These are phyloP conservation scores for Orthosia gothica DNA, from an alignment of 2,888 invertebrate genomes.

Conservation along the genomic window DNA sequence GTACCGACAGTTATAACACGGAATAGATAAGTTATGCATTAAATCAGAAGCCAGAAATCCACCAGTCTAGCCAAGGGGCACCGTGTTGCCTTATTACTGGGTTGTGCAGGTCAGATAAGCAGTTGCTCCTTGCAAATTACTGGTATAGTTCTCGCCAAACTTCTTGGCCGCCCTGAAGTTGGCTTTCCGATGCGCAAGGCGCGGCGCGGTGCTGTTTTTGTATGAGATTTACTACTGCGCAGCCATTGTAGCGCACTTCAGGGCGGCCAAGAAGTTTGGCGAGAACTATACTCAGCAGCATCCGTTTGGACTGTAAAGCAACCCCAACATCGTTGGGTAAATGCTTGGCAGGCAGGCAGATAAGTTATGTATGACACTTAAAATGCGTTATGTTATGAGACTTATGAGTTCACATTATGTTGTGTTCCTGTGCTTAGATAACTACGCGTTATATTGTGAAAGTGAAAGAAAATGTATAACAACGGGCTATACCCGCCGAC, in stretches of 20 bases:
- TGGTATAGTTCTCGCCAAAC: too few relatives aligned
- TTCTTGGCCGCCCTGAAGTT: too few relatives aligned
- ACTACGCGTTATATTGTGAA: constrained; percentile 27
- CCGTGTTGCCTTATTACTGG: neutral
- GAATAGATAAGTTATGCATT: neutral
- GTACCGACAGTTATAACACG: neutral
- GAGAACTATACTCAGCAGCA: too few relatives aligned
- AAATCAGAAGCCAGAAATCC: neutral
- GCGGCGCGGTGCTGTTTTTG: too few relatives aligned
- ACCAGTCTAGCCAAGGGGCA: neutral
- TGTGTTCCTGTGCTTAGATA: constrained; percentile 17
- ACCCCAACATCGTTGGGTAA: neutral
- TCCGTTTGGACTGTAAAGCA: neutral
- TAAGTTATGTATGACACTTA: neutral
- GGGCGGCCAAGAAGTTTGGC: too few relatives aligned
- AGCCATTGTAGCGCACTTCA: too few relatives aligned
- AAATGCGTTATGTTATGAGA: neutral
- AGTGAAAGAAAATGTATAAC: constrained; percentile 26
- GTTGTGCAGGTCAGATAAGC: neutral
- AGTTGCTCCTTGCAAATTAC: neutral
- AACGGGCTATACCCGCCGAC: constrained; percentile 21
- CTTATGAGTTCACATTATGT: neutral
- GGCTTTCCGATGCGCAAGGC: too few relatives aligned
- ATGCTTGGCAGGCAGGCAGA: neutral
- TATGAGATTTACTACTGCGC: too few relatives aligned